These are phyloP conservation scores for Apocrypta bakeri DNA, from an alignment of 1,140 invertebrate genomes.

Conservation along the genomic window DNA sequence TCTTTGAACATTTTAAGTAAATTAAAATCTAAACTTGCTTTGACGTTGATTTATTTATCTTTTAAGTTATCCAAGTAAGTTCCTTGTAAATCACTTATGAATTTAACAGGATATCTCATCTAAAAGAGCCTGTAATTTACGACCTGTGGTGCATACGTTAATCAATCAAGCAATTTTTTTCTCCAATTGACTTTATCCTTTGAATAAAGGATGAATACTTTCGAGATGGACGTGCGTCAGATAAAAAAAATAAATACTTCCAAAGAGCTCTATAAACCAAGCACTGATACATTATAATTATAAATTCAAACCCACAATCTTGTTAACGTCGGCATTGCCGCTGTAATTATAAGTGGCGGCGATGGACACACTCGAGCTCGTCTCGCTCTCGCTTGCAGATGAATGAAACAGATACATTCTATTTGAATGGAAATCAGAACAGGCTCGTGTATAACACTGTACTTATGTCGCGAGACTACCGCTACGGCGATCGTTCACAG, in stretches of 20 bases:
- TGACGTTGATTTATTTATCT: not conserved
- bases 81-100: not conserved
- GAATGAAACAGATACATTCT: conserved; percentile 68
- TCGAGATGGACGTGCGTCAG: not conserved
- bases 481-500: not conserved
- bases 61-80: not conserved
- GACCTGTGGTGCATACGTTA: not conserved
- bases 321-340: conserved; percentile 30
- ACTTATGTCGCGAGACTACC: not conserved
- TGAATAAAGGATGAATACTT: not conserved
- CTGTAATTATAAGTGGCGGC: conserved; percentile 49
- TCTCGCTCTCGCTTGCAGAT: conserved; percentile 49
- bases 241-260: not conserved
- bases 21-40: not conserved
- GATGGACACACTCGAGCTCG: not conserved
- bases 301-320: conserved; percentile 25
- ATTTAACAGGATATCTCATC: not conserved
- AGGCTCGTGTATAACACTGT: not conserved
- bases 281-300: not conserved
- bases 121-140: not conserved
- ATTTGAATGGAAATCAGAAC: conserved; percentile 53
- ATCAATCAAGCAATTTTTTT: conserved; percentile 1
- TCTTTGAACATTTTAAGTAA: not conserved
- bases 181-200: not conserved
- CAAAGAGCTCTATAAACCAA: not conserved